A percentile compares a stretch with the other conserved stretches of the same genome.
These are phyloP conservation scores for Mycogona germanica DNA, from an alignment of 2,888 invertebrate species.

Conservation along the genomic window DNA sequence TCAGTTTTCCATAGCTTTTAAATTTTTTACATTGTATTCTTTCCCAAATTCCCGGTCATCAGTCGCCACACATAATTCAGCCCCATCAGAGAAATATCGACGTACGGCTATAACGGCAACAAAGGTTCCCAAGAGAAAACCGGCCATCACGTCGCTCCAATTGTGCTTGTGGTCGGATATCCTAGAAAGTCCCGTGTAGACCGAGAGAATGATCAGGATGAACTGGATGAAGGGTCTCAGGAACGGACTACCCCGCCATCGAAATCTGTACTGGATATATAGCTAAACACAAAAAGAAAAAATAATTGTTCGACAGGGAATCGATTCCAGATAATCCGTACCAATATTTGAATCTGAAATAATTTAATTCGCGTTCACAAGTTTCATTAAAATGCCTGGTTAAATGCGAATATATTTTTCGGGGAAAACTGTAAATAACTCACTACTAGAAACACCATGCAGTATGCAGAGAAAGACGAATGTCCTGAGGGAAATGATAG, in stretches of 20 bases:
- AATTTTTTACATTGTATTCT: too few relatives aligned
- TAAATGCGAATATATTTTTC: background rate
- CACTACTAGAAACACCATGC: slow-evolving; percentile 29
- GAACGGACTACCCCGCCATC: slow-evolving; percentile 64
- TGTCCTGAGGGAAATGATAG: slow-evolving; percentile 87
- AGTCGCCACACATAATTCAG: too few relatives aligned
- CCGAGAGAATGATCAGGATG: slow-evolving; percentile 60
- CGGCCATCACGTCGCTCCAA: slow-evolving; percentile 91
- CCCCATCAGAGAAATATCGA: too few relatives aligned
- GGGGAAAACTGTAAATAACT: background rate
- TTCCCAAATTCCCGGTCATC: too few relatives aligned
- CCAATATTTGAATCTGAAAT: too few relatives aligned
- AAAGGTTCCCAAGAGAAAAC: slow-evolving; percentile 42
- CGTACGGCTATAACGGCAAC: slow-evolving; percentile 33
- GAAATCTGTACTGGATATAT: slow-evolving; percentile 74
- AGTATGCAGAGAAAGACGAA: slow-evolving; percentile 76
- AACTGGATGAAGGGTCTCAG: slow-evolving; percentile 76
- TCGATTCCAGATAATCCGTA: too few relatives aligned
- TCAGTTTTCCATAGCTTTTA: too few relatives aligned
- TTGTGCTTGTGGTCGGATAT: slow-evolving; percentile 96
- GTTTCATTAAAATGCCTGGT: background rate
- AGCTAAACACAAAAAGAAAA: slow-evolving; percentile 40
- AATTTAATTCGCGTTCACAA: too few relatives aligned
- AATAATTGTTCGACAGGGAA: background rate
- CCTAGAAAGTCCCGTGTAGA: slow-evolving; percentile 78